Conservation (phyloP, 2,113 vertebrate genomes). For the Eubucco bourcierii region DNA sequence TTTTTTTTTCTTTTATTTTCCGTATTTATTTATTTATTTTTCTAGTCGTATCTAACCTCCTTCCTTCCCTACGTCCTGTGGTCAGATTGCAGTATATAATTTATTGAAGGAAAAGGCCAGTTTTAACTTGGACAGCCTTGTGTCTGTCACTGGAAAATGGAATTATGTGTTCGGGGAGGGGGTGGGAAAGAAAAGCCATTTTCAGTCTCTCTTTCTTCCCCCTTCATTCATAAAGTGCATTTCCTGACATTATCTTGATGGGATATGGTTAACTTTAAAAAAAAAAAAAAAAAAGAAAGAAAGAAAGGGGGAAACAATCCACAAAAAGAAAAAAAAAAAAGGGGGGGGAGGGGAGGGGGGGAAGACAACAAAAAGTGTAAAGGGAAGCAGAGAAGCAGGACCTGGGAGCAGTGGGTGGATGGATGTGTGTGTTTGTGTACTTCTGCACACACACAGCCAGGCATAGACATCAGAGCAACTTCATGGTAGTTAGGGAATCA, state of each 20-base stretch:
- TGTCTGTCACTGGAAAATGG: constrained; percentile 62
- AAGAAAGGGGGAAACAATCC: background rate
- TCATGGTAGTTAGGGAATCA: constrained; percentile 70
- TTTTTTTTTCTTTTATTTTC: constrained; percentile 40
- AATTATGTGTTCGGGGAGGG: constrained; percentile 3
- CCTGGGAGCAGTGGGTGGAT: constrained; percentile 62
- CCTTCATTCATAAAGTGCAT: constrained; percentile 65
- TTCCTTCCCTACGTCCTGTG: background rate
- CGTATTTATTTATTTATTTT: constrained; percentile 32
- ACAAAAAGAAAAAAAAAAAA: background rate
- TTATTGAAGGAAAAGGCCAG: constrained; percentile 61
- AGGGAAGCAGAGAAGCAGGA: constrained; percentile 52
- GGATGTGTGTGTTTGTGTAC: constrained; percentile 44
- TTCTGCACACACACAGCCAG: constrained; percentile 42
- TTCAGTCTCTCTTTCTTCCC: constrained; percentile 32
- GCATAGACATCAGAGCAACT: constrained; percentile 56
- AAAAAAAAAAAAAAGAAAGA: background rate
- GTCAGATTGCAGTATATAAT: constrained; percentile 35
- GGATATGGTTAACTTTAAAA: constrained; percentile 66
- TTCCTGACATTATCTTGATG: constrained; percentile 66
- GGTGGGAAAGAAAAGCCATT: constrained; percentile 25
- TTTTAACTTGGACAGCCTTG: constrained; percentile 56
- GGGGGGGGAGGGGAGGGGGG: accelerated
- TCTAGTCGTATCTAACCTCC: background rate
- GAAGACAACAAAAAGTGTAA: constrained; percentile 65